Conservation (phyloP, 2,888 invertebrate genomes). For the Melieria omissa region DNA sequence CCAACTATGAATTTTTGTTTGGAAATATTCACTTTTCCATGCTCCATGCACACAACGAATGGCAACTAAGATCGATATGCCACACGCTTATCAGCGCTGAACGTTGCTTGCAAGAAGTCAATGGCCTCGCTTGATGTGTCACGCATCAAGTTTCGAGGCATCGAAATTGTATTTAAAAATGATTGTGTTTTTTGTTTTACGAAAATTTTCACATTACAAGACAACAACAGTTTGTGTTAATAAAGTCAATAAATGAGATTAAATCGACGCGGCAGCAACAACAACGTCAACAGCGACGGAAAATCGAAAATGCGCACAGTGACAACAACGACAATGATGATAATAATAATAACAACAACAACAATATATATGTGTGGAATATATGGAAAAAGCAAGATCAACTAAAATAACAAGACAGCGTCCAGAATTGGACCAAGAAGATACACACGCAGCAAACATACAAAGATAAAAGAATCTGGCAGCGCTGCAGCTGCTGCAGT, state of each 20-base stretch:
- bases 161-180: conserved; percentile 4
- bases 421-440: no score
- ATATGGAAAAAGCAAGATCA: no score
- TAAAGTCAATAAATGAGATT: conserved; percentile 23
- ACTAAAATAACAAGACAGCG: no score
- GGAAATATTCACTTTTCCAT: no score
- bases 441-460: no score
- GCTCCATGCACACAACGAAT: neutral
- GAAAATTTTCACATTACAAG: conserved; percentile 1
- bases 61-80: neutral
- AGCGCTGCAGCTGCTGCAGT: no score
- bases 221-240: neutral
- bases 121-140: neutral
- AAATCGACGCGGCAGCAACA: conserved; percentile 16
- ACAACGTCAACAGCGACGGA: conserved; percentile 5
- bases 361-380: neutral
- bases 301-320: neutral
- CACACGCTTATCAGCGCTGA: neutral
- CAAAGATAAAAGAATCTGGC: no score
- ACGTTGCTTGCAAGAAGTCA: conserved; percentile 19
- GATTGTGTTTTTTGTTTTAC: neutral
- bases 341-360: conserved; percentile 20
- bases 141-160: conserved; percentile 12
- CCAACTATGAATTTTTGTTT: no score
- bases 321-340: conserved; percentile 7